phyloP scores from a whole-genome alignment of 1,140 invertebrate species.

The Brachionus koreanus region DNA sequence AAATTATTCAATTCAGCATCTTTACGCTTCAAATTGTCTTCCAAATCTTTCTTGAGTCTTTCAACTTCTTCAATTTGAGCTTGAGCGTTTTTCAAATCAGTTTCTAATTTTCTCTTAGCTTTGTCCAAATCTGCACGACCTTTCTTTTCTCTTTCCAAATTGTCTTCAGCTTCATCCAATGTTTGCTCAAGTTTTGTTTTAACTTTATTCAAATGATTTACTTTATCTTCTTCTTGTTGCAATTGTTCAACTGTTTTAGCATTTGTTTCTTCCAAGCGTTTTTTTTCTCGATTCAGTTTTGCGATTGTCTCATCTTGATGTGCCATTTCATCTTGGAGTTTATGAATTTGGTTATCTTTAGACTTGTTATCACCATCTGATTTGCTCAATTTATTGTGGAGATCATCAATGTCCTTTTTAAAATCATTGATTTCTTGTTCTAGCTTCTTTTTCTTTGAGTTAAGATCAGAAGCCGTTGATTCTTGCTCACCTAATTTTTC shows the following conservation, averaged over 20 bases:
- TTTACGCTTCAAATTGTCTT: no score
- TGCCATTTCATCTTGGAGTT: constrained; percentile 93
- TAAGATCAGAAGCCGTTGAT: constrained; percentile 83
- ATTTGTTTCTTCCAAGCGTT: no score
- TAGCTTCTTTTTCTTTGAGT: constrained; percentile 89
- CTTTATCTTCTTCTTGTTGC: constrained; percentile 97
- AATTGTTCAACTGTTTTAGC: no score
- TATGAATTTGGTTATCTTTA: no score
- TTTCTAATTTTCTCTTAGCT: no score
- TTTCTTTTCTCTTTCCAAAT: no score
- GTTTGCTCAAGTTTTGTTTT: constrained; percentile 96
- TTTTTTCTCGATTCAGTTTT: constrained; percentile 97
- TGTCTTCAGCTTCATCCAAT: no score
- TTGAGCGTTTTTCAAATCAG: constrained; percentile 96
- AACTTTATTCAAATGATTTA: constrained; percentile 97
- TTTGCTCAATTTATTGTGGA: constrained; percentile 84
- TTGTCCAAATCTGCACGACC: no score
- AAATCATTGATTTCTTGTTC: constrained; percentile 84
- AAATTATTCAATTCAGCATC: constrained; percentile 92
- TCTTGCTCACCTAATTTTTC: constrained; percentile 90
- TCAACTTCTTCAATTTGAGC: constrained; percentile 88
- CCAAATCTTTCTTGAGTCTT: no score
- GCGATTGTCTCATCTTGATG: constrained; percentile 98
- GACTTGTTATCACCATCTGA: no score
- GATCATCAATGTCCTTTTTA: constrained; percentile 94